Base-by-base conservation (phyloP, 2,113 vertebrate genomes). In the Phyllostomus hastatus region DNA sequence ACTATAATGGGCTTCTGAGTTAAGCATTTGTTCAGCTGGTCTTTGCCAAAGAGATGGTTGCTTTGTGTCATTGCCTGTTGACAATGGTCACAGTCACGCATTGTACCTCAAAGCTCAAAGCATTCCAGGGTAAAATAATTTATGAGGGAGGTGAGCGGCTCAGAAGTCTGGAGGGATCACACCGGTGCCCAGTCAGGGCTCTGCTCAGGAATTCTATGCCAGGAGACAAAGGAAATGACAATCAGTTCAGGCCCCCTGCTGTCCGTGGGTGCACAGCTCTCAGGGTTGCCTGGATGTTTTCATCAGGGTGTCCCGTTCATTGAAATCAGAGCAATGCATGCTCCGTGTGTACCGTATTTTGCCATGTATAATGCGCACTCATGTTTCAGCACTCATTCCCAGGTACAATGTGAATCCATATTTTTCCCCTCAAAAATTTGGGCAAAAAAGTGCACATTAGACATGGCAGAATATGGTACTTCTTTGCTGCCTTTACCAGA, bases 41-140 rank as follows among this genome's bases (percentile, higher is more conserved):
- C 94, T 94, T 95, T 92, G 85, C 93, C 94, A 97, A 94, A 94
- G 91, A 88, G 43, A 92, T 72, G 17, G 95, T 70, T 89, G 93
- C 95, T 96, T 88, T 97, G 67, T 96, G 91, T 96, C 91, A 59
- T 19, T 93, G 96, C 91, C 82, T 96, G 88, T 93, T 97, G 93
- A 97, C 95, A 83, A 41, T 43, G 81, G 81, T 87, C 73, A 8
- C 19, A 84, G 93, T 93, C 82, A 95, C 43, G 0, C 33, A 20
- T 41, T 75, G 73, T 79, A 48, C 64, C 57, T 92, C 81, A 78
- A 59, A 88, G 81, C 26, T 61, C 82, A 82, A 85, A 90, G 35
- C 72, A 38, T 90, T 94, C 48, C 73, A 94, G 82, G 33, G 48
- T 61, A 46, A 84, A 90, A 64, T 57, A 69, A 94, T 61, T 67